phyloP scores from a whole-genome alignment of 2,113 vertebrate genomes.

The Melanerpes formicivorus region DNA sequence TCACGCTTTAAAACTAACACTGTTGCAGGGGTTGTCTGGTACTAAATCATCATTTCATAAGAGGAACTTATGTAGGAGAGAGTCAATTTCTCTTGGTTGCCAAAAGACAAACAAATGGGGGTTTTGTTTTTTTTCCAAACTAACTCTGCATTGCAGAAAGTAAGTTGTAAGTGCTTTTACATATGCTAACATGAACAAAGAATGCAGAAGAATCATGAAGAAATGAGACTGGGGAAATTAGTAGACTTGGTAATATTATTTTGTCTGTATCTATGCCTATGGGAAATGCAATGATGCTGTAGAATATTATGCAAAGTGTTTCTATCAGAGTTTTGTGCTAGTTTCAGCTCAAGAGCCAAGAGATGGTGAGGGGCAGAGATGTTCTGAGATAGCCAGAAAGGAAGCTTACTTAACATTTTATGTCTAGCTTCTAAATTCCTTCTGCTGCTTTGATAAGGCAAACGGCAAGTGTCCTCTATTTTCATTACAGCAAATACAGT shows the following conservation, averaged over 20 bases:
- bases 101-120: neutral
- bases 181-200: neutral
- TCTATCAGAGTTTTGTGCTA: neutral
- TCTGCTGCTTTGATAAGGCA: neutral
- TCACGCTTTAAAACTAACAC: neutral
- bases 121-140: neutral
- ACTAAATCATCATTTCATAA: accelerated
- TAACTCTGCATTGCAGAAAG: neutral
- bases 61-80: neutral
- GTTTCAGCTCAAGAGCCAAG: neutral
- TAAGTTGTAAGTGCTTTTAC: neutral
- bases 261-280: neutral
- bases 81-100: neutral
- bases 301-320: neutral
- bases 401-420: neutral
- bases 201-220: accelerated
- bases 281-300: neutral
- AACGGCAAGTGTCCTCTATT: neutral
- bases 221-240: neutral
- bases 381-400: neutral
- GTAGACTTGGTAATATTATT: neutral
- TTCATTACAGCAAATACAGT: neutral
- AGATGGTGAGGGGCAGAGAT: neutral
- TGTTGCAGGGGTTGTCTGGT: neutral
- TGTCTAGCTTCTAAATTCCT: neutral